Conservation (phyloP, 2,888 invertebrate species). For the Chloroclystis v-ata region DNA sequence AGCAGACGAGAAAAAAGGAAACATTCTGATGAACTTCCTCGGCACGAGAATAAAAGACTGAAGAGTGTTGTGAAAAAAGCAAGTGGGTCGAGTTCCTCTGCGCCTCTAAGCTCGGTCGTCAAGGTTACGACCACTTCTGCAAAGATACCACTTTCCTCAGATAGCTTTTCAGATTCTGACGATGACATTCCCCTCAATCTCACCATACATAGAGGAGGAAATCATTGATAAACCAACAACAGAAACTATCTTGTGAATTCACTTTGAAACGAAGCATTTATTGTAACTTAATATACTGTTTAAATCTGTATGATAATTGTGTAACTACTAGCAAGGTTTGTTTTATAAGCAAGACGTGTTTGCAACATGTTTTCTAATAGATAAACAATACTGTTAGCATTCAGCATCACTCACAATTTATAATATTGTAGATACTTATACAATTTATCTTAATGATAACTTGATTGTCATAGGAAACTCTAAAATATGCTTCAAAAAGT, state of each 20-base stretch:
- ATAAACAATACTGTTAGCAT: too few relatives aligned
- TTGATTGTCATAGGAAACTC: too few relatives aligned
- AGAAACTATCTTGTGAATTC: too few relatives aligned
- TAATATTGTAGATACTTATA: too few relatives aligned
- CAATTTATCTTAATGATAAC: too few relatives aligned
- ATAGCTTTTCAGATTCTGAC: constrained; percentile 49
- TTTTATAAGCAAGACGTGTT: too few relatives aligned
- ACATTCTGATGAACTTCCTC: constrained; percentile 8
- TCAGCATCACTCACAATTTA: too few relatives aligned
- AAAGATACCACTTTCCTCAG: not conserved
- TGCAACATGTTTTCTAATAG: too few relatives aligned
- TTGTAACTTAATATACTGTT: too few relatives aligned
- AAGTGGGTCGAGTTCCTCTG: constrained; percentile 21
- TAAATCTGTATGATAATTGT: too few relatives aligned
- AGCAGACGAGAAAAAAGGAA: constrained; percentile 7
- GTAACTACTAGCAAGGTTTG: too few relatives aligned
- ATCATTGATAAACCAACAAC: not conserved
- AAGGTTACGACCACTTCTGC: not conserved
- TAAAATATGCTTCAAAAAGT: too few relatives aligned
- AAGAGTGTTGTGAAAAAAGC: constrained; percentile 65
- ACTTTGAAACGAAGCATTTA: not conserved
- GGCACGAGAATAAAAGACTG: constrained; percentile 58
- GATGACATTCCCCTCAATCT: constrained; percentile 63
- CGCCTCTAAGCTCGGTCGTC: not conserved
- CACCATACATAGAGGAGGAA: constrained; percentile 36